Evolutionary conservation across 2,113 vertebrate genomes (phyloP), one percentile per base, ranked within the genome.

Genomic region (Pitta sordida): DNA sequence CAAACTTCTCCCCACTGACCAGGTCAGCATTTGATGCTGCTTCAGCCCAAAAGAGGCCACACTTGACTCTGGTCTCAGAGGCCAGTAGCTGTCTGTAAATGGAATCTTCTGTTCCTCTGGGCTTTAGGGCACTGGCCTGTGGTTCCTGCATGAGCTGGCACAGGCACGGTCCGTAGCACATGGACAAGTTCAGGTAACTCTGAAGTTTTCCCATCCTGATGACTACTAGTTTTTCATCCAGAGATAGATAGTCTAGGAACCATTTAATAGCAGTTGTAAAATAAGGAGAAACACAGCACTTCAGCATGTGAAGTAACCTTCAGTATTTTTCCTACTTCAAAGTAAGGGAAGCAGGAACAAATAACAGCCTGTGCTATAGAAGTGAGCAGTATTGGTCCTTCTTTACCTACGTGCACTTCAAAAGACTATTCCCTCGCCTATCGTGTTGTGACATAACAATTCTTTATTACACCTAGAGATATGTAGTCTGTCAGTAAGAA

Each of bases 151-250:
- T 51, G 80, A 58, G 59, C 59, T 86, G 88, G 30, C 46, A 32
- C 21, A 41, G 39, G 20, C 60, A n/a, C 0, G 2, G 69, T 86
- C 29, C 0, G 0, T n/a, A 86, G 51, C 68, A 44, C 60, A 34
- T 23, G 24, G 51, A 29, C 27, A 56, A 37, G 13, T 92, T 86
- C 4, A 81, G 32, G 12, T 44, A 55, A 29, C 48, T 71, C 37
- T 32, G 21, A 75, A 71, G 36, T 75, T 87, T 60, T 12, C 18
- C 58, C n/a, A 63, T 36, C 64, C 48, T 51, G 34, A 70, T 1
- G 1, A 23, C 60, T 51, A 15, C 12, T 26, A 44, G 13, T 80
- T 83, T 74, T 68, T 83, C 30, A 63, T 83, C 43, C 64, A 83
- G 56, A 48, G 32, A 34, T 67, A 43, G 37, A 32, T 41, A 43